Base-by-base conservation (phyloP, 2,113 vertebrate species). In the Myiopsitta monachus region DNA sequence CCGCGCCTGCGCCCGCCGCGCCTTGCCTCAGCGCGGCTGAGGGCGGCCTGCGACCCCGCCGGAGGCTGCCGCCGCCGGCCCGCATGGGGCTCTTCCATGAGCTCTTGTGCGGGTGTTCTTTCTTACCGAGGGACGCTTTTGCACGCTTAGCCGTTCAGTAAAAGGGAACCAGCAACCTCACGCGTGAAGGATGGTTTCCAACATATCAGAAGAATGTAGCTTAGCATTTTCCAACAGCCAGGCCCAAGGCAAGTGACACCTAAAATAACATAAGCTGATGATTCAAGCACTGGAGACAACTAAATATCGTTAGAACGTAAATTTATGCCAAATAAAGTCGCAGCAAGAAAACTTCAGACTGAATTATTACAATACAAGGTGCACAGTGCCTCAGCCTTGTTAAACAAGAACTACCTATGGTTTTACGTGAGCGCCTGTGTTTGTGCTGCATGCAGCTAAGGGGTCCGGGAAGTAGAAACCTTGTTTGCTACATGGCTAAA, bases 201-300 rank as follows among this genome's bases (percentile, higher is more conserved):
- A 0, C 6, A 9, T 1, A 1, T 31, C 22, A 30, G 27, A 52
- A 38, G 12, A 3, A 2, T 10, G 23, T 4, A 49, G 36, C 9
- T n/a, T 26, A 16, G 15, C 24, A 1, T 16, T 27, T 76, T 39
- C 9, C 2, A 44, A 22, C 5, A 14, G 28, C 49, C 38, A 7
- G 7, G 26, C 10, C 26, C 15, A 27, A 55, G 36, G 11, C n/a
- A 36, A 41, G 49, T 38, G 28, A 46, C 7, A 61, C 43, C 67
- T 12, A 52, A 68, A 90, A 63, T 86, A 57, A 91, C 54, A 43
- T 17, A 79, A 59, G 10, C 10, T 76, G 49, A 68, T 7, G 2
- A 38, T 41, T 69, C 33, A 38, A 12, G 33, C 41, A 14, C 9
- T 46, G 16, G 23, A 63, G 44, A 75, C 16, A 74, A 27, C 19